Conservation (phyloP, 2,113 vertebrate species). For the Triplophysa tibetana region DNA sequence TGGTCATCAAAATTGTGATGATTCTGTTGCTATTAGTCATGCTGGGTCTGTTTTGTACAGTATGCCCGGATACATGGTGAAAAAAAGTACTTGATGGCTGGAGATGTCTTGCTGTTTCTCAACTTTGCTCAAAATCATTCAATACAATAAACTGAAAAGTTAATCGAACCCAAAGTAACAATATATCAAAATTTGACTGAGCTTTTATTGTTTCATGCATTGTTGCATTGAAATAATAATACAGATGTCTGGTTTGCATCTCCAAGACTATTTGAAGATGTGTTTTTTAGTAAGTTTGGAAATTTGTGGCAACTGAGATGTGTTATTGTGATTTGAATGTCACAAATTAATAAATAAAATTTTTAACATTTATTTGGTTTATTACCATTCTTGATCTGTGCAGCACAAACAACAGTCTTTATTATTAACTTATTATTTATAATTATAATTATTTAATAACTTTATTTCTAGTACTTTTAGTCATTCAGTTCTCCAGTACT, state of each 20-base stretch:
- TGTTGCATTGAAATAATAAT: too few species aligned
- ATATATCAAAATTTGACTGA: too few species aligned
- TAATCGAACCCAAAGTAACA: too few species aligned
- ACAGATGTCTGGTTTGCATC: neutral
- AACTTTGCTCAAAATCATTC: too few species aligned
- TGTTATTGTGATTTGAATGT: slow-evolving; percentile 58
- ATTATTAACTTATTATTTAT: too few species aligned
- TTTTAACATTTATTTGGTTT: slow-evolving; percentile 9
- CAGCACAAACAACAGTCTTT: too few species aligned
- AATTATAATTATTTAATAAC: too few species aligned
- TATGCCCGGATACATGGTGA: slow-evolving; percentile 95
- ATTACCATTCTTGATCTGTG: neutral
- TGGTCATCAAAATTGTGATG: slow-evolving; percentile 90
- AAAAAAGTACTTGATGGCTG: slow-evolving; percentile 65
- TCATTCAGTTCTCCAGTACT: too few species aligned
- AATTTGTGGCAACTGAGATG: slow-evolving; percentile 48
- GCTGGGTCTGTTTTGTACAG: slow-evolving; percentile 90
- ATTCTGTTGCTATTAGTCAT: slow-evolving; percentile 83
- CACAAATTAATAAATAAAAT: slow-evolving; percentile 32
- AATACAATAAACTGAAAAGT: too few species aligned
- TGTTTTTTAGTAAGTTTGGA: slow-evolving; percentile 31
- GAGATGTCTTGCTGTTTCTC: neutral
- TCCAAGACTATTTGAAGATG: neutral
- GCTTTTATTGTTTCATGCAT: too few species aligned
- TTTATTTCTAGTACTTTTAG: neutral